These are phyloP conservation scores for Vulpes vulpes DNA, from an alignment of 2,113 vertebrate species.

Conservation along the genomic window DNA sequence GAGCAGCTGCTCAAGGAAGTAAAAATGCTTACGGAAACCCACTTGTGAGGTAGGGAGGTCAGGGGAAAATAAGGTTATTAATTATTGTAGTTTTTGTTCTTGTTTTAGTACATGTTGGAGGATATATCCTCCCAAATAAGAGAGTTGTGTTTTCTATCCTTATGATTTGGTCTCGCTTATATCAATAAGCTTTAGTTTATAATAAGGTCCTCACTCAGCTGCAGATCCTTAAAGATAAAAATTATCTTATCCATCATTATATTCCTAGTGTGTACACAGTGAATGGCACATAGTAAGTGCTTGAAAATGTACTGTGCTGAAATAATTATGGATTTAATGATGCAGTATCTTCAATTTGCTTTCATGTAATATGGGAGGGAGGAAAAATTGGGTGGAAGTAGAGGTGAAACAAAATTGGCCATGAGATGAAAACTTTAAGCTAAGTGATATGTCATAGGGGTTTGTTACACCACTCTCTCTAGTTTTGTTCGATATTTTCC, in stretches of 20 bases:
- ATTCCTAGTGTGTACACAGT: background rate
- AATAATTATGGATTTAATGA: background rate
- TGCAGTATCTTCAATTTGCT: background rate
- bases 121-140: background rate
- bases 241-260: background rate
- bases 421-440: background rate
- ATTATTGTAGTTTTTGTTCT: background rate
- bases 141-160: slow-evolving; percentile 12
- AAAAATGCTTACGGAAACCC: background rate
- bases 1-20: background rate
- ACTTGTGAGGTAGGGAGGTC: background rate
- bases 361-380: background rate
- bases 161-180: background rate
- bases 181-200: slow-evolving; percentile 4
- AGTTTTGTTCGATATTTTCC: slow-evolving; percentile 17
- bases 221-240: background rate
- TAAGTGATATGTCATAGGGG: background rate
- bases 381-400: background rate
- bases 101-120: background rate
- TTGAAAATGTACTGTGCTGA: slow-evolving; percentile 31
- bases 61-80: background rate
- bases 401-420: background rate
- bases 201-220: slow-evolving; percentile 25
- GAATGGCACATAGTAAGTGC: background rate
- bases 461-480: slow-evolving; percentile 9